phyloP scores from a whole-genome alignment of 2,888 invertebrate species.

The Lepidocyrtinus sp. region DNA sequence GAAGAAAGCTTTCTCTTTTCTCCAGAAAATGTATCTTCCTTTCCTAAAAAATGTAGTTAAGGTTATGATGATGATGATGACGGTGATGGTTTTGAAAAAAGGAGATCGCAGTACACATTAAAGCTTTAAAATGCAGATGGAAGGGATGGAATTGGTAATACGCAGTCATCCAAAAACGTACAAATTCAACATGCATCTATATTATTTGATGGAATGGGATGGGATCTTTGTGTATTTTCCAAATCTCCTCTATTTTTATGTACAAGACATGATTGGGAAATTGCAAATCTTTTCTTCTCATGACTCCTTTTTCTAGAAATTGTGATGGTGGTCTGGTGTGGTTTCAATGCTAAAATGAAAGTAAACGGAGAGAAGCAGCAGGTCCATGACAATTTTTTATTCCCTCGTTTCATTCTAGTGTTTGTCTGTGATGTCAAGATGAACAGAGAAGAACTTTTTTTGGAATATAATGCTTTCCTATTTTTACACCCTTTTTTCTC shows the following conservation, averaged over 20 bases:
- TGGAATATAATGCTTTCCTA: conserved; percentile 41
- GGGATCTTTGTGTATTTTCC: conserved; percentile 25
- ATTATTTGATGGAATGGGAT: conserved; percentile 43
- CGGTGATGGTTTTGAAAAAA: background rate
- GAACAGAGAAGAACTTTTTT: conserved; percentile 55
- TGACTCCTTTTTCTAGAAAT: conserved; percentile 16
- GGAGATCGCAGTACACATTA: conserved; percentile 9
- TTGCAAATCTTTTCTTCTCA: conserved; percentile 57
- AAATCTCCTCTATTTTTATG: conserved; percentile 27
- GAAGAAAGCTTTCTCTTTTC: background rate
- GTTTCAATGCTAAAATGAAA: conserved; percentile 33
- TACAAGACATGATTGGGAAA: conserved; percentile 61
- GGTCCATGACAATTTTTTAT: conserved; percentile 66
- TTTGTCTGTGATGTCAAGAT: conserved; percentile 60
- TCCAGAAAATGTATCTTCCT: too few relatives aligned
- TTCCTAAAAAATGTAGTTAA: conserved; percentile 29
- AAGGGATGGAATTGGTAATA: conserved; percentile 34
- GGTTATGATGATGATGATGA: conserved; percentile 22
- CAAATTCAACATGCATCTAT: conserved; percentile 35
- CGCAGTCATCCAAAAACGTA: conserved; percentile 27
- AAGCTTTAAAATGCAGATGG: conserved; percentile 31
- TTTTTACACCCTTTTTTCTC: conserved; percentile 46
- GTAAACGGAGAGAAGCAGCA: conserved; percentile 59
- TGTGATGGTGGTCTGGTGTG: background rate
- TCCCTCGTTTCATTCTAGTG: conserved; percentile 64